Percentiles rank a stretch among this genome's conserved stretches.
Evolutionary conservation across 2,888 invertebrate genomes (phyloP).

Genomic region (Ornithoptera priamus): DNA sequence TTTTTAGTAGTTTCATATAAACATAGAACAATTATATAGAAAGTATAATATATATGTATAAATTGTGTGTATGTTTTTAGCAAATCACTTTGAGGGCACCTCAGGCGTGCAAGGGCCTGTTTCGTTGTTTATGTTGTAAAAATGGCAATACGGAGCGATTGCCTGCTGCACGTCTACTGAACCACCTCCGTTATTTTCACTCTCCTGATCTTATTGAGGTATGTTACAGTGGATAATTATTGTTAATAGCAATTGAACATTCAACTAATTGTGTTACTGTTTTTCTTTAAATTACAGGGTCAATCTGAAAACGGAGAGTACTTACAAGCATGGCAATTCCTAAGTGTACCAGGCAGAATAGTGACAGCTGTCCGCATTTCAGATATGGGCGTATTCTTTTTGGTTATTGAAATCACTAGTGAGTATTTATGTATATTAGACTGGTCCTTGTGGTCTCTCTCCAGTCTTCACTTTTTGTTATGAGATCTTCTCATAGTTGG

Average conservation of each 20-base stretch:
- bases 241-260: too few relatives aligned
- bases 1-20: too few relatives aligned
- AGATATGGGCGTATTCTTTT: slow-evolving; percentile 74
- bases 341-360: slow-evolving; percentile 62
- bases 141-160: slow-evolving; percentile 59
- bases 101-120: slow-evolving; percentile 68
- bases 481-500: too few relatives aligned
- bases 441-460: too few relatives aligned
- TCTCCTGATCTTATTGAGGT: slow-evolving; percentile 73
- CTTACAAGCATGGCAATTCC: slow-evolving; percentile 72
- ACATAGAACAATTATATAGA: too few relatives aligned
- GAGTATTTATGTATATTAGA: slow-evolving; percentile 41
- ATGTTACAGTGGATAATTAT: slow-evolving; percentile 24
- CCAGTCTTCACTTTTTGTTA: too few relatives aligned
- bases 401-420: slow-evolving; percentile 68
- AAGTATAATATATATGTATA: too few relatives aligned
- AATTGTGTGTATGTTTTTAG: slow-evolving; percentile 28
- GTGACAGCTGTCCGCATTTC: slow-evolving; percentile 68
- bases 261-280: background rate
- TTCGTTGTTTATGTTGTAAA: slow-evolving; percentile 75
- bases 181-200: slow-evolving; percentile 76
- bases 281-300: slow-evolving; percentile 48
- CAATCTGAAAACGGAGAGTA: slow-evolving; percentile 70
- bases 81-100: slow-evolving; percentile 48
- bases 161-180: slow-evolving; percentile 68